Conservation (phyloP, 2,888 invertebrate species). For the Ectobius pallidus region DNA sequence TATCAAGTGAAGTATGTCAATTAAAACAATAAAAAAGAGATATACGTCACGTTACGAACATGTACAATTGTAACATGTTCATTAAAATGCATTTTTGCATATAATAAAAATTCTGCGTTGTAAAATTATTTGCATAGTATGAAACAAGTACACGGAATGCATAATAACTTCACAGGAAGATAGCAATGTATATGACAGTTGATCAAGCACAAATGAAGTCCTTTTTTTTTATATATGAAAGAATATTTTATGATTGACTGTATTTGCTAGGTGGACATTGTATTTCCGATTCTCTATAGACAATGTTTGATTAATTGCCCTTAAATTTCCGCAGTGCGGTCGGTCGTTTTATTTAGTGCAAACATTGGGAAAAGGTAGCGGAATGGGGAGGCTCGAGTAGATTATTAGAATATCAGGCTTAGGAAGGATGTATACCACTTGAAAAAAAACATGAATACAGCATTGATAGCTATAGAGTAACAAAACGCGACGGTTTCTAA, state of each 20-base stretch:
- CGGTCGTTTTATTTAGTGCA: background rate
- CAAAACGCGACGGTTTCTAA: background rate
- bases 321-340: background rate
- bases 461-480: background rate
- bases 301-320: conserved; percentile 12
- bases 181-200: background rate
- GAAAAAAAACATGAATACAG: conserved; percentile 6
- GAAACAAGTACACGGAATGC: too few species aligned
- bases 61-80: too few species aligned
- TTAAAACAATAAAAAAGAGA: too few species aligned
- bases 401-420: background rate
- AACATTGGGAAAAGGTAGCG: background rate
- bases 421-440: conserved; percentile 23
- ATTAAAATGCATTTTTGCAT: too few species aligned
- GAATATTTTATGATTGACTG: conserved; percentile 4
- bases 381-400: background rate
- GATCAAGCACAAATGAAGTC: background rate
- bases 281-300: background rate
- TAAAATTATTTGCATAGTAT: too few species aligned
- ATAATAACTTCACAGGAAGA: background rate
- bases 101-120: too few species aligned
- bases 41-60: too few species aligned
- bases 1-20: too few species aligned
- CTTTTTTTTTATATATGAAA: background rate
- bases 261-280: background rate